Conservation (phyloP, 2,113 vertebrate species). For the Phylloscopus trochiloides region DNA sequence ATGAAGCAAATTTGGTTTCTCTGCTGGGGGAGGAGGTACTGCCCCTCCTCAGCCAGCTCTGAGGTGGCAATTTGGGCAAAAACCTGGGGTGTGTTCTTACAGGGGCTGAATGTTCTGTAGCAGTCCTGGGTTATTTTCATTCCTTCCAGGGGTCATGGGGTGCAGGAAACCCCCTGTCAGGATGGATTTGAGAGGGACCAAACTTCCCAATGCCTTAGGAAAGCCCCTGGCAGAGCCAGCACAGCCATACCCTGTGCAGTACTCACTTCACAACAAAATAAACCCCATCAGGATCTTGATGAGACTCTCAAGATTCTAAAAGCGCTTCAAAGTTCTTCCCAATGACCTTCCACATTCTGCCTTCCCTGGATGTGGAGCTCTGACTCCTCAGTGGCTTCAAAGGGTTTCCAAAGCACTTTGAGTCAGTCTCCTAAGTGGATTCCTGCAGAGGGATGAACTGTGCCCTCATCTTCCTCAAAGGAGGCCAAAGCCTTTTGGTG, state of each 20-base stretch:
- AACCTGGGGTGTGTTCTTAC: background rate
- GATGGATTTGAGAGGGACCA: background rate
- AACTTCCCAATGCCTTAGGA: background rate
- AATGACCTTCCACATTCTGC: background rate
- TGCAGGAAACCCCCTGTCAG: background rate
- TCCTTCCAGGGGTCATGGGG: background rate
- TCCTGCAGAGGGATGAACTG: background rate
- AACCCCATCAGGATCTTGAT: accelerated
- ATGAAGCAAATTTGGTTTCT: background rate
- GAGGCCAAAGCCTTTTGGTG: background rate
- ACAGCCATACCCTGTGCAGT: background rate
- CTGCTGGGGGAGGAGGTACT: background rate
- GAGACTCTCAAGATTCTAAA: background rate
- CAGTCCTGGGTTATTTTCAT: background rate
- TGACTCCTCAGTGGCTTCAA: background rate
- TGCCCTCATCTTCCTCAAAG: background rate
- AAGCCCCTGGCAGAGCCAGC: background rate
- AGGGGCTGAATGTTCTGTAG: background rate
- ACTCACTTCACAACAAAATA: background rate
- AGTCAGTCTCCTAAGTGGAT: background rate
- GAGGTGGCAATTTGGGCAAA: background rate
- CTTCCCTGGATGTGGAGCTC: background rate
- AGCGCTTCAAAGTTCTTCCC: background rate
- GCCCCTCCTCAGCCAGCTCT: background rate
- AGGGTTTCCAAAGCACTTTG: background rate